Evolutionary conservation across 2,797 vertebrate species (phyloP).

Genomic region (Rallus crepitans): DNA sequence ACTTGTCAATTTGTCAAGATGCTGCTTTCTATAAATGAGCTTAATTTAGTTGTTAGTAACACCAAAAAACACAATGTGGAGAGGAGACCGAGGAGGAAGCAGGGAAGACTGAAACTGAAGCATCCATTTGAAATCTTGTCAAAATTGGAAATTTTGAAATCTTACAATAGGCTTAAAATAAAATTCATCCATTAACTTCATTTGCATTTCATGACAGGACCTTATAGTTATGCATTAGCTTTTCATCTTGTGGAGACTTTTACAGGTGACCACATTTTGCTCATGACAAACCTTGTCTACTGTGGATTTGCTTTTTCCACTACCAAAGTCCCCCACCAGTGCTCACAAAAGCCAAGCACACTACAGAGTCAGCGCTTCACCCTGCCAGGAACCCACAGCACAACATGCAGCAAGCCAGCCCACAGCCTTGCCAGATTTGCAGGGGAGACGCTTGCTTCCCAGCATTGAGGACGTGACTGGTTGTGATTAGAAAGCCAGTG

Average conservation of each 20-base stretch:
- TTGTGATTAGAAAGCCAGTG: not conserved
- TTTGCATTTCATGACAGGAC: not conserved
- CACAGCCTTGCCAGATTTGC: not conserved
- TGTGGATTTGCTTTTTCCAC: not conserved
- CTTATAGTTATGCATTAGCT: not conserved
- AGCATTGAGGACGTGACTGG: not conserved
- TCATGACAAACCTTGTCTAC: not conserved
- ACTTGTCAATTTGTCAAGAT: not conserved
- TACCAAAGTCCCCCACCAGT: not conserved
- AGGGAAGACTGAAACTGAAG: not conserved
- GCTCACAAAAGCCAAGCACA: not conserved
- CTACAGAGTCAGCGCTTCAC: accelerated
- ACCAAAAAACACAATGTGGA: not conserved
- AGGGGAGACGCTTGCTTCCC: not conserved
- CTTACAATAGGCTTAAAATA: not conserved
- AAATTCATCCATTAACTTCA: not conserved
- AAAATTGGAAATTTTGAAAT: not conserved
- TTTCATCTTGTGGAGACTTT: not conserved
- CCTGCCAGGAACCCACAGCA: not conserved
- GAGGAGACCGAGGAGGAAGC: not conserved
- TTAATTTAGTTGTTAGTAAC: constrained; percentile 43
- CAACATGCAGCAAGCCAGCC: accelerated
- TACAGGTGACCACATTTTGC: not conserved
- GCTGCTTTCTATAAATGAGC: constrained; percentile 6
- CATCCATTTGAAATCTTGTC: not conserved